phyloP scores from a whole-genome alignment of 2,113 vertebrate genomes.

The Siniperca knerii region DNA sequence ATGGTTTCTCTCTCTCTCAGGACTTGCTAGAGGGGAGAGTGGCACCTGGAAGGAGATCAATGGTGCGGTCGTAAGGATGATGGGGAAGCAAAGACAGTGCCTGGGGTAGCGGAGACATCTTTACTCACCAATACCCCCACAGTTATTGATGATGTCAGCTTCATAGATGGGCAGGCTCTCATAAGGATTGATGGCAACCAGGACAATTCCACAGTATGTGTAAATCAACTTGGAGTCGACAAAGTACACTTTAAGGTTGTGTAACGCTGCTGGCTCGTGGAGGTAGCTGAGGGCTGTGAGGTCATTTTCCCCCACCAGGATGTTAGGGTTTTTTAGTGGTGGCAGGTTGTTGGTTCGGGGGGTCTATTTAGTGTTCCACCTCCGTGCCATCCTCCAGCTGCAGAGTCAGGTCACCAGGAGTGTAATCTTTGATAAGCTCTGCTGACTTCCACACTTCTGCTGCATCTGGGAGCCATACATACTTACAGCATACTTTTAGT shows the following conservation, averaged over 20 bases:
- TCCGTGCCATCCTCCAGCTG: conserved; percentile 93
- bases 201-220: conserved; percentile 97
- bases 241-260: conserved; percentile 97
- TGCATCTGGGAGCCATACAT: no score
- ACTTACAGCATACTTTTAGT: no score
- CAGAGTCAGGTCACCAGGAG: conserved; percentile 90
- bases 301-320: conserved; percentile 96
- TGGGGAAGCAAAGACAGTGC: no score
- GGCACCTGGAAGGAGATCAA: no score
- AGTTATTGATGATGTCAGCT: conserved; percentile 91
- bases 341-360: conserved; percentile 86
- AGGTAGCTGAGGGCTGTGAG: conserved; percentile 97
- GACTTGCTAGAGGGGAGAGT: no score
- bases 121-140: no score
- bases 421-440: conserved; percentile 91
- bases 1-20: no score
- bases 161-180: conserved; percentile 96
- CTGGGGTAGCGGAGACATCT: no score
- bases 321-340: conserved; percentile 93
- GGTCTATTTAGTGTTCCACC: conserved; percentile 87
- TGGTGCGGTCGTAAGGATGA: no score
- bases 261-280: conserved; percentile 95
- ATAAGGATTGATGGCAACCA: conserved; percentile 98
- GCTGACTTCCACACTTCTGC: conserved; percentile 95
- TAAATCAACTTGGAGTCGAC: conserved; percentile 96